Evolutionary conservation across 2,888 invertebrate genomes (phyloP), one percentile per base, ranked within the genome.

Genomic region (Drosophila paramelanica): DNA sequence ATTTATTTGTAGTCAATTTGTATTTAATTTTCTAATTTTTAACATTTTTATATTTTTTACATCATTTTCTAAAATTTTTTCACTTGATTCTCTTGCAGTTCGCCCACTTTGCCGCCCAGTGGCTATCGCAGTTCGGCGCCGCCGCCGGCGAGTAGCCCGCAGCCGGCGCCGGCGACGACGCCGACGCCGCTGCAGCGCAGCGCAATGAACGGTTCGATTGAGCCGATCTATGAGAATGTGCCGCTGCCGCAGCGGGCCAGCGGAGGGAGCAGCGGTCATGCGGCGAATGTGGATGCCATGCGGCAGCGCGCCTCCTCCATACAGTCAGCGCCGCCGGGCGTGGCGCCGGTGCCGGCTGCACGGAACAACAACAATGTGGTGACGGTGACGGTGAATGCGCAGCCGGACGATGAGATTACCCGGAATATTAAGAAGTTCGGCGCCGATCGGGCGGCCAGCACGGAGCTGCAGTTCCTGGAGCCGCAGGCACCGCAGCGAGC

Each of bases 181-280:
- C 78, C 83, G 5, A 77, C 92, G 82, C 81, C 89, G 0, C 33
- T 91, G 36, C 92, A 94, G 89, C 88, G 93, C 20, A 93, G 89
- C 51, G 83, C 89, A 3, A 89, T 91, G 92, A 94, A 85, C 73
- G 94, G 77, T 92, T 95, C 73, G 71, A 95, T 94, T 13, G 96
- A 96, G 88, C 96, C 96, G 1, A 96, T 96, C 72, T 96, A 96
- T 90, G 96, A 96, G 88, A 96, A 96, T 90, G 95, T 96, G 7
- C 96, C 96, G 0, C 89, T 67, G 67, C 79, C 79, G 14, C 75
- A 91, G 33, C 85, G 91, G 5, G 80, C 88, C 5, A 81, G 74
- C 5, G 77, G 77, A 0, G 82, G 86, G 42, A 82, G 88, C 57
- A 56, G 47, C 51, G 80, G 69, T 5, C 45, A 74, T 65, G 57